Base-by-base conservation (phyloP, 2,888 invertebrate species). In the Drosophila mayaguana region DNA sequence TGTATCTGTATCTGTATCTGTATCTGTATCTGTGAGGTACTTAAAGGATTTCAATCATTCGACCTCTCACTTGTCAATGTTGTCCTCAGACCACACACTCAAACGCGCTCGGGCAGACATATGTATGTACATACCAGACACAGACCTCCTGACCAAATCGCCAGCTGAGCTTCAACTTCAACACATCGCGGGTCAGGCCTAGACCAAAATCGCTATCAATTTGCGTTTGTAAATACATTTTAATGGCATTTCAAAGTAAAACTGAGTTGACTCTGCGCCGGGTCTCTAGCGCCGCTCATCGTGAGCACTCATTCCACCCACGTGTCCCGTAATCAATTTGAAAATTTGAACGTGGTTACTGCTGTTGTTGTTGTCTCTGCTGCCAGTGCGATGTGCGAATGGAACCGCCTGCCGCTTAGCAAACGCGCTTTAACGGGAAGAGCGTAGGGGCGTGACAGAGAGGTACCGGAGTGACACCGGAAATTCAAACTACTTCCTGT, bases 401-500 rank as follows among this genome's bases (percentile, higher is more conserved):
- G 50, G 43, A 53, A 22, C 50, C 18, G 40, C 40, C 55, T 45
- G 46, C 36, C 64, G 60, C 59, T 54, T 22, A 45, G 69, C 45
- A 46, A 48, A 32, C 38, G 69, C 63, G 57, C 38, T 54, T 54
- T 32, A 28, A 16, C 18, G 11, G 32, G 3, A 2, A 22, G 8
- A 2, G 36, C 16, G 22, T 5, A 53, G 22, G 5, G 14, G 20
- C 1, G 7, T 3, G 12, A 50, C 14, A 22, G 51, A n/a, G n/a
- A 8, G 56, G 57, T 14, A 38, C 42, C 62, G 69, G 69, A 72
- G 81, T 88, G 90, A 88, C 90, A 87, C 88, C 83, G 90, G 90
- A 89, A 87, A 88, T 89, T 86, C 80, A 88, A 89, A 89, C 88
- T 88, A 89, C 87, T 89, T 89, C 88, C 90, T 88, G 83, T 85